Percentiles rank a stretch among this genome's conserved stretches.
These are phyloP conservation scores for Amphimallon solstitiale DNA, from an alignment of 2,888 invertebrate species.

Conservation along the genomic window DNA sequence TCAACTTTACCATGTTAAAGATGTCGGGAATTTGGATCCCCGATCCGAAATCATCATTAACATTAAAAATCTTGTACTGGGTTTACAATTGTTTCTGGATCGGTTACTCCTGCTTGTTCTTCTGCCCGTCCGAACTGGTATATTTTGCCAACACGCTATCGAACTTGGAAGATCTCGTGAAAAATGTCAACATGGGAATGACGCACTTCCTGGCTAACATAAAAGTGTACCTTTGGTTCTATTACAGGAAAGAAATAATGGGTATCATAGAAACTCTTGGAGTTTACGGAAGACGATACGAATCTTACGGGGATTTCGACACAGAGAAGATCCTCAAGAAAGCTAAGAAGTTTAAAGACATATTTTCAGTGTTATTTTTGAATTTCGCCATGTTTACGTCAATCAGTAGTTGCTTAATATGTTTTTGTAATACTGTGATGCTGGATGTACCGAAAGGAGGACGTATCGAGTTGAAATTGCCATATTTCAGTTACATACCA, in stretches of 20 bases:
- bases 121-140: constrained; percentile 45
- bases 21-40: constrained; percentile 41
- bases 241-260: constrained; percentile 40
- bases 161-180: constrained; percentile 43
- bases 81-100: constrained; percentile 35
- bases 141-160: constrained; percentile 36
- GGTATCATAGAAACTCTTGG: constrained; percentile 42
- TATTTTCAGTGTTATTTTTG: constrained; percentile 40
- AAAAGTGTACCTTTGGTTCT: constrained; percentile 46
- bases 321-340: constrained; percentile 40
- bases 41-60: background rate
- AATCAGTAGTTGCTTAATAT: constrained; percentile 40
- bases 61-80: constrained; percentile 13
- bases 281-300: constrained; percentile 35
- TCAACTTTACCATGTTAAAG: constrained; percentile 41
- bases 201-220: constrained; percentile 44
- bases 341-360: constrained; percentile 43
- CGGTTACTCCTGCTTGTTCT: constrained; percentile 42
- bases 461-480: constrained; percentile 36
- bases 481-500: constrained; percentile 47
- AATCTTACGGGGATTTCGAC: constrained; percentile 40
- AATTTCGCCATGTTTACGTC: constrained; percentile 41
- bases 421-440: constrained; percentile 2
- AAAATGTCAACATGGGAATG: constrained; percentile 47
- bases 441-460: constrained; percentile 1